phyloP scores from a whole-genome alignment of 2,797 vertebrate species.

The Sternotherus odoratus region DNA sequence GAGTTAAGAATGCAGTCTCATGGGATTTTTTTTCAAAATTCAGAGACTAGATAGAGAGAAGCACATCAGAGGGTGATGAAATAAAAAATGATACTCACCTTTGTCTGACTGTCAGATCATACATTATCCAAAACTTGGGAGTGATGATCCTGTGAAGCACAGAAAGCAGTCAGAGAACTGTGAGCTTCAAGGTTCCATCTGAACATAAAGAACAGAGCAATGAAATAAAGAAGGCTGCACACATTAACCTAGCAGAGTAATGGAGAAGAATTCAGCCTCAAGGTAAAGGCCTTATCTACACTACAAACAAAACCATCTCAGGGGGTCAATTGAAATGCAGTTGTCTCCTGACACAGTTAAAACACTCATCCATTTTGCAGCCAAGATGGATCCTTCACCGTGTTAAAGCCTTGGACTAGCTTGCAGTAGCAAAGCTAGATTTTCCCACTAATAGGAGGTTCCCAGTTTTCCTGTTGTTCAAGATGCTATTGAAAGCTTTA shows the following conservation, averaged over 20 bases:
- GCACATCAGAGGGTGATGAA: not conserved
- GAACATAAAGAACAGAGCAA: not conserved
- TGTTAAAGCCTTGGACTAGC: not conserved
- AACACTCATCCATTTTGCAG: not conserved
- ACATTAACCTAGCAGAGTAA: not conserved
- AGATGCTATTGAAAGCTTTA: not conserved
- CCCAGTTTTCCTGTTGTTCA: not conserved
- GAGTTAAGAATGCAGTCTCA: slow-evolving; percentile 24
- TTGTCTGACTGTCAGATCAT: not conserved
- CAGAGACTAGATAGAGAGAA: slow-evolving; percentile 30
- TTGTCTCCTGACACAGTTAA: not conserved
- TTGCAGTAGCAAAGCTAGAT: not conserved
- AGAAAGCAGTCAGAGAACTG: not conserved
- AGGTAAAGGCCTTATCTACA: not conserved
- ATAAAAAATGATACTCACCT: not conserved
- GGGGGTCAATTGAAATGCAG: not conserved
- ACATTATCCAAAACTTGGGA: not conserved
- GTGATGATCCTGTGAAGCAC: not conserved
- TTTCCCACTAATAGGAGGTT: not conserved
- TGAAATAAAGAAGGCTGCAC: not conserved
- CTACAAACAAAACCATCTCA: not conserved
- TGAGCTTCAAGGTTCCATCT: not conserved
- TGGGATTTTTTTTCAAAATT: slow-evolving; percentile 25
- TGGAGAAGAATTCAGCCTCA: not conserved
- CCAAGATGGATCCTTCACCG: not conserved